Evolutionary conservation across 2,113 vertebrate species (phyloP), one percentile per base, ranked within the genome.

Genomic region (Chrysemys picta): DNA sequence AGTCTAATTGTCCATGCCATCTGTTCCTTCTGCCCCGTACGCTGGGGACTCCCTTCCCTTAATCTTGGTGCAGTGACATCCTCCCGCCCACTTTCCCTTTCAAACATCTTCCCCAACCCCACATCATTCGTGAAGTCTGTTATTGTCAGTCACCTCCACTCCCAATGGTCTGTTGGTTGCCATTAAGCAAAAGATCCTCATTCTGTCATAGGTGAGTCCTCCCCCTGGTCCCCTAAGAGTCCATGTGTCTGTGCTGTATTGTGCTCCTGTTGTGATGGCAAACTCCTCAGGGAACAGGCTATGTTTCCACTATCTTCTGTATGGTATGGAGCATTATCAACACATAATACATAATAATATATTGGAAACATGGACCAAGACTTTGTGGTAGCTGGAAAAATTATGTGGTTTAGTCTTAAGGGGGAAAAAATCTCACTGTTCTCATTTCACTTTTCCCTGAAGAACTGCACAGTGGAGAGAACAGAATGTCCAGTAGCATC

Each of bases 181-280:
- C 50, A 81, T 31, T 14, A 87, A 38, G 75, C 16, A 89, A 1
- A 6, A 89, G 22, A 49, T 57, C 49, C 13, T 19, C 89, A 82
- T 90, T 75, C 76, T 83, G 1, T n/a, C 31, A 52, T 0, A 1
- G 1, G 45, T 93, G 50, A 65, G 86, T 19, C 2, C 21, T 29
- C n/a, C 69, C 10, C 11, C 22, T 47, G n/a, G 49, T 25, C 47
- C n/a, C 47, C n/a, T 52, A 17, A 57, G 2, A 0, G 49, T 85
- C 87, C 49, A 84, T 47, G 45, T 38, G 29, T 12, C 11, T 79
- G 6, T 17, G 4, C 21, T n/a, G 49, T 72, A 42, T 49, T 75
- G 69, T 42, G 65, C 38, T 42, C 53, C 49, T 54, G 27, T 62
- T 13, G 19, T 47, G 38, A 90, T 54, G 56, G 24, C 50, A 84